These are phyloP conservation scores for Meloidogyne floridensis DNA, from an alignment of 1,140 invertebrate species.

Conservation along the genomic window DNA sequence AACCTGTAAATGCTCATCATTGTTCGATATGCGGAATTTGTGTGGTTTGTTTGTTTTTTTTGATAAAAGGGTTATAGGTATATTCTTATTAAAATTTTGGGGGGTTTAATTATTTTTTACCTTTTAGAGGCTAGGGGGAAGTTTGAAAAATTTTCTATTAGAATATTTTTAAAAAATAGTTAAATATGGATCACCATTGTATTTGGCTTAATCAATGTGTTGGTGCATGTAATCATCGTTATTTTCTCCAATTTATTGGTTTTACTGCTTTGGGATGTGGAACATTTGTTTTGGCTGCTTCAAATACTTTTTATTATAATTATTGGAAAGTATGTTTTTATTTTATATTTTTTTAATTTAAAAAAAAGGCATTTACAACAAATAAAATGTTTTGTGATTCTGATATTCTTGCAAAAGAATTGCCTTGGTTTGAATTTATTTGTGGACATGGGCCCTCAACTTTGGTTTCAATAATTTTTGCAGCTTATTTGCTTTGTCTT, in stretches of 20 bases:
- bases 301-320: slow-evolving; percentile 50
- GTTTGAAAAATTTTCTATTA: background rate
- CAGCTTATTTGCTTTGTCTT: slow-evolving; percentile 45
- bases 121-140: too few relatives aligned
- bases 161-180: background rate
- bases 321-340: slow-evolving; percentile 47
- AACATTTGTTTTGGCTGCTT: slow-evolving; percentile 47
- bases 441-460: slow-evolving; percentile 41
- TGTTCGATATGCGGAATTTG: slow-evolving; percentile 89
- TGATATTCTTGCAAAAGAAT: slow-evolving; percentile 27
- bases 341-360: background rate
- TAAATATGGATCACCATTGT: slow-evolving; percentile 65
- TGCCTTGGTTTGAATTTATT: slow-evolving; percentile 44
- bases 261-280: slow-evolving; percentile 54
- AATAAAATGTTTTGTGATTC: slow-evolving; percentile 43
- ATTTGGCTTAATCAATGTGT: slow-evolving; percentile 66
- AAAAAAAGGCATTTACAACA: slow-evolving; percentile 33
- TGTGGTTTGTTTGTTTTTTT: slow-evolving; percentile 83
- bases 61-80: slow-evolving; percentile 68
- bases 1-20: slow-evolving; percentile 83
- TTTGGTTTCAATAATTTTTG: slow-evolving; percentile 44
- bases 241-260: slow-evolving; percentile 61
- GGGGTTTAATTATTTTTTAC: too few relatives aligned
- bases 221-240: slow-evolving; percentile 61
- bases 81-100: background rate